Evolutionary conservation across 2,797 vertebrate species (phyloP).

Genomic region (Mormyrus proboscirostris): DNA sequence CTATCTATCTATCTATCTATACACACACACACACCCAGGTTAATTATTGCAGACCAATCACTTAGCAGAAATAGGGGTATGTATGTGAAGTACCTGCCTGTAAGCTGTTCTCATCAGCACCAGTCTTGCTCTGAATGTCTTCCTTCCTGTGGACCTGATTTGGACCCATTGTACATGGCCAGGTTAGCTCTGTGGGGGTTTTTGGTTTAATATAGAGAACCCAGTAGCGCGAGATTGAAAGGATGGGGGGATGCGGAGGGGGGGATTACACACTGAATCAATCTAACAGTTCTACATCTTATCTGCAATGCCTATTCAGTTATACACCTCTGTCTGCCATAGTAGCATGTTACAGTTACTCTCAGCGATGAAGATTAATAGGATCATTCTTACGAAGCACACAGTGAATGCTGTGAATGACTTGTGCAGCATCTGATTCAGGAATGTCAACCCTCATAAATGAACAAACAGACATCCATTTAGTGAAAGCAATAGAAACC

Average conservation of each 20-base stretch:
- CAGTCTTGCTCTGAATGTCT: background rate
- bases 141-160: background rate
- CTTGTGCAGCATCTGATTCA: background rate
- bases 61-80: background rate
- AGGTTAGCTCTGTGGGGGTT: too few relatives aligned
- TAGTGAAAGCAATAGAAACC: background rate
- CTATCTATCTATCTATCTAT: background rate
- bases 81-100: background rate
- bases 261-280: background rate
- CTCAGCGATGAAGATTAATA: background rate
- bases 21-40: too few relatives aligned
- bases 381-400: background rate
- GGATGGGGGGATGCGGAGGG: background rate
- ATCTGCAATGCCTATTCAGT: background rate
- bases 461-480: background rate
- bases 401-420: background rate
- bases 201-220: background rate
- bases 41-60: background rate
- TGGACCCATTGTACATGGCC: background rate
- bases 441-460: background rate
- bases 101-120: background rate
- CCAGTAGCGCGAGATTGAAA: background rate
- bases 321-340: background rate
- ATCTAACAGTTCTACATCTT: background rate
- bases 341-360: background rate